These are phyloP conservation scores for Brachynemurus nebulosus DNA, from an alignment of 2,888 invertebrate species.

Conservation along the genomic window DNA sequence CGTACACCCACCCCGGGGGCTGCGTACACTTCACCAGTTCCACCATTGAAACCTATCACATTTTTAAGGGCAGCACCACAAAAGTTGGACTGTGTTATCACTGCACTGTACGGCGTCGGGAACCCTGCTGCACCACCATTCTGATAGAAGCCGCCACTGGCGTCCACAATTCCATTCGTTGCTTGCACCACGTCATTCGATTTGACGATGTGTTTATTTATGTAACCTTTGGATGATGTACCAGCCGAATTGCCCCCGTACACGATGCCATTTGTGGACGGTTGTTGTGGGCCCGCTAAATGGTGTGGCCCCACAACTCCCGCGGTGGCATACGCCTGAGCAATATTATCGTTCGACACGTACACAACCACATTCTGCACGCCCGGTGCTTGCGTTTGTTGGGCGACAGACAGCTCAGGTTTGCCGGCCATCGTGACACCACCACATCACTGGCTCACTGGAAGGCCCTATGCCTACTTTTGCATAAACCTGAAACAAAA, in stretches of 20 bases:
- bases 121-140: not conserved
- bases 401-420: constrained; percentile 53
- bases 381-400: constrained; percentile 30
- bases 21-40: constrained; percentile 22
- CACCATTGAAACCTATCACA: constrained; percentile 17
- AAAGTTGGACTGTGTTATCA: constrained; percentile 23
- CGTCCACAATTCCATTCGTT: constrained; percentile 12
- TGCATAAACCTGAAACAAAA: constrained; percentile 27
- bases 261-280: constrained; percentile 11
- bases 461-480: constrained; percentile 32
- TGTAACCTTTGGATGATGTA: constrained; percentile 10
- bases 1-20: constrained; percentile 22
- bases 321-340: constrained; percentile 36
- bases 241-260: not conserved
- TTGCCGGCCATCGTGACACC: constrained; percentile 62
- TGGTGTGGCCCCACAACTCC: constrained; percentile 30
- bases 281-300: constrained; percentile 22
- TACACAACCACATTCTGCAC: constrained; percentile 43
- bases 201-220: constrained; percentile 15
- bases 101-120: not conserved
- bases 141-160: constrained; percentile 7
- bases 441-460: constrained; percentile 55
- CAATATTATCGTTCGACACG: constrained; percentile 41
- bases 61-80: constrained; percentile 15
- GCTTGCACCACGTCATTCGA: constrained; percentile 19